Evolutionary conservation across 2,113 vertebrate genomes (phyloP), one percentile per base, ranked within the genome.

Genomic region (Tragelaphus imberbis): DNA sequence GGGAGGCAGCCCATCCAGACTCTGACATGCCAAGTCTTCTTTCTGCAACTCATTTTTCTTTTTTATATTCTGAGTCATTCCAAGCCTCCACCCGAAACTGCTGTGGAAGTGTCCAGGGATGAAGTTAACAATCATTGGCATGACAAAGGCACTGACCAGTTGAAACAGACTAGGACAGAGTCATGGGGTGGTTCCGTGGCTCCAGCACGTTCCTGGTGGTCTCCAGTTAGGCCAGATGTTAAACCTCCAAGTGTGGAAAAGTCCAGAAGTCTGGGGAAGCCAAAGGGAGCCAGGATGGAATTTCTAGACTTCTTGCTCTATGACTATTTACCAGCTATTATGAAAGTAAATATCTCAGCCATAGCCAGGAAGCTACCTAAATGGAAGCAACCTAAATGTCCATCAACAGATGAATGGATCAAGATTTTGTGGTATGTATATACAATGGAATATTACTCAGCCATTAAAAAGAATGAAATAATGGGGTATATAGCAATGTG

Each of bases 101-200:
- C 33, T 59, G 9, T 71, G 49, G 10, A 90, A 75, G 9, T 65
- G 47, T 53, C 5, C 10, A 88, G 65, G n/a, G 71, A 15, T 92
- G 51, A 49, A 44, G 63, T 51, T 36, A 8, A 5, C 13, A 44
- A 21, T 56, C 17, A 25, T 11, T 61, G 80, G 27, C 28, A 2
- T 19, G 40, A 5, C 12, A 8, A 1, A 7, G 71, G 3, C 33
- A 3, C 30, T 6, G 58, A 36, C 47, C 23, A 2, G 0, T 28
- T 84, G 23, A 7, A n/a, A 17, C 27, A 23, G 33, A 28, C 16
- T 9, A 28, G n/a, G 40, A 25, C 75, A n/a, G 55, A 90, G 80
- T 19, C 21, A 0, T 5, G 11, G 79, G 33, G 10, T 15, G 21
- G 33, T 55, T 8, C 80, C 4, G 1, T 23, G 30, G 33, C 33